Evolutionary conservation across 2,888 invertebrate genomes (phyloP), one percentile per base, ranked within the genome.

Genomic region (Brenthis daphne): DNA sequence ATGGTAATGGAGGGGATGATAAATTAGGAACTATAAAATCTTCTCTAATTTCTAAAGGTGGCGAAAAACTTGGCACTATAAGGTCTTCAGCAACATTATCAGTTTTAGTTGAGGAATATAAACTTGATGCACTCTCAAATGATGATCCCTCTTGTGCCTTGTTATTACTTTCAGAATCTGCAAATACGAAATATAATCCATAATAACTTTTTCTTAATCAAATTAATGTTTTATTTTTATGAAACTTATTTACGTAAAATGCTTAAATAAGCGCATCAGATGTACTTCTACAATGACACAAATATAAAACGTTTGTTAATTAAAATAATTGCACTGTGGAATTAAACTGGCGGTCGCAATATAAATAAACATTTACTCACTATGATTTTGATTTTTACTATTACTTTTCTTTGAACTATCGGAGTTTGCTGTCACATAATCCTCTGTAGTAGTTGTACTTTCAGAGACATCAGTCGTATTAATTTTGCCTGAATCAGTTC

Each of bases 391-490:
- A 79, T 87, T 87, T 78, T 87, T 92, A 77, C 88, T 81, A 74
- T 91, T 93, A 80, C 94, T 94, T 85, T 93, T 94, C 80, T 95
- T 94, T 20, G 96, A 96, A 80, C 95, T 96, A 81, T 96, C 96
- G 66, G 96, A 94, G 85, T 95, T 97, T 83, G 97, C 97, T 77
- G 97, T 97, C 75, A 97, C 96, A 85, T 97, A 97, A 87, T 97
- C 97, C 86, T 97, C 97, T 58, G 96, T 96, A 24, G 96, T 96
- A 54, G 96, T 96, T 71, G 97, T 97, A 79, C 97, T 97, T 90
- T 97, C 97, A n/a, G 97, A 97, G 64, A 97, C 93, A 82, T 97
- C 97, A 50, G 94, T 94, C 56, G 95, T 96, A 75, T 95, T 96
- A 24, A 95, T 94, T 85, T 95, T 95, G 48, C 95, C 95, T 12